These are phyloP conservation scores for Siniperca undulata DNA, from an alignment of 2,797 vertebrate genomes.

Conservation along the genomic window DNA sequence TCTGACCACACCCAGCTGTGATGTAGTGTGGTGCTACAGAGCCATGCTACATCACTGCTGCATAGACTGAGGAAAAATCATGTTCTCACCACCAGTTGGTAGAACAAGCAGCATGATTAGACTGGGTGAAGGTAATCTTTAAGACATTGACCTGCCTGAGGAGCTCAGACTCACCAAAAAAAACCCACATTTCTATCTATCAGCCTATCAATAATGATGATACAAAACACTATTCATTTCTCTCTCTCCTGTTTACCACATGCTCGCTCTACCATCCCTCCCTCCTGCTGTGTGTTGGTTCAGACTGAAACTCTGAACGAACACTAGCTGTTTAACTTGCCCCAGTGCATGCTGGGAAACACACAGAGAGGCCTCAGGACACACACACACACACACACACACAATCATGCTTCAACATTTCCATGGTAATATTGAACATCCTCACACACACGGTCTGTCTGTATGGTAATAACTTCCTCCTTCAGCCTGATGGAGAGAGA, in stretches of 20 bases:
- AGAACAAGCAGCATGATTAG: too few relatives aligned
- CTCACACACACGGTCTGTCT: slow-evolving; percentile 38
- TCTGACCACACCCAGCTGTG: too few relatives aligned
- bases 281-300: slow-evolving; percentile 50
- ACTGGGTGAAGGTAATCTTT: too few relatives aligned
- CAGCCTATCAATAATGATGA: not conserved
- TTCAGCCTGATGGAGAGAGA: slow-evolving; percentile 30
- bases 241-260: slow-evolving; percentile 2
- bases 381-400: slow-evolving; percentile 41
- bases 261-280: slow-evolving; percentile 20
- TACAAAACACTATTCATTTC: slow-evolving; percentile 49
- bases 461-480: slow-evolving; percentile 68
- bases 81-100: too few relatives aligned
- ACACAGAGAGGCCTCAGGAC: slow-evolving; percentile 63
- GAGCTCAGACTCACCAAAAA: too few relatives aligned
- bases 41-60: too few relatives aligned
- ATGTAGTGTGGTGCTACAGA: too few relatives aligned
- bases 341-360: slow-evolving; percentile 70
- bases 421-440: slow-evolving; percentile 60
- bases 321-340: slow-evolving; percentile 56
- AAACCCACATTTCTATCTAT: too few relatives aligned
- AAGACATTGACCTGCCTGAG: too few relatives aligned
- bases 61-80: too few relatives aligned
- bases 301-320: slow-evolving; percentile 37
- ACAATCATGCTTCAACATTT: slow-evolving; percentile 48